Percentiles rank a stretch among this genome's conserved stretches.
Evolutionary conservation across 2,797 vertebrate species (phyloP).

Genomic region (Neosilurus hyrtlii): DNA sequence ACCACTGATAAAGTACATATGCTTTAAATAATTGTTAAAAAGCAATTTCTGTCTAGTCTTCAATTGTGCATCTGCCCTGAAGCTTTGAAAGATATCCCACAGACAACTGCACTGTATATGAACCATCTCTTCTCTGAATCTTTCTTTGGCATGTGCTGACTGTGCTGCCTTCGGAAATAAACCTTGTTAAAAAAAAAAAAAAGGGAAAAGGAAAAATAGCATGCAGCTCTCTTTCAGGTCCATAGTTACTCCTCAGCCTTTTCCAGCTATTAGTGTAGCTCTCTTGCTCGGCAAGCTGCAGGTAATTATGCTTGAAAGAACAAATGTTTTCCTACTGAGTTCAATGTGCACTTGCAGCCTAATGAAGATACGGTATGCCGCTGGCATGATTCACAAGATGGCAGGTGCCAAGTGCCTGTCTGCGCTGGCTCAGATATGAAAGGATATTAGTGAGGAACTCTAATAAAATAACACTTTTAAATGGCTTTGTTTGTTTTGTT

Average conservation of each 20-base stretch:
- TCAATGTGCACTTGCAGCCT: slow-evolving; percentile 57
- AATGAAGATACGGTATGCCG: slow-evolving; percentile 55
- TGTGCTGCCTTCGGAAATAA: slow-evolving; percentile 31
- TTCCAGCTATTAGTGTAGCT: slow-evolving; percentile 60
- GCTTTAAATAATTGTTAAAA: slow-evolving; percentile 15
- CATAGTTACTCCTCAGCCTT: slow-evolving; percentile 58
- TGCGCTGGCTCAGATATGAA: slow-evolving; percentile 27
- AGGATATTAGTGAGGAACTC: slow-evolving; percentile 29
- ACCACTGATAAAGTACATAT: not conserved
- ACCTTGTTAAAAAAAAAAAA: slow-evolving; percentile 35
- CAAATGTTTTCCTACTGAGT: slow-evolving; percentile 74
- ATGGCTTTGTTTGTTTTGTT: not conserved
- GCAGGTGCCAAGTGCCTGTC: slow-evolving; percentile 62
- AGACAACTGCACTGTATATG: slow-evolving; percentile 13
- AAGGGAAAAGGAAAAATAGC: not conserved
- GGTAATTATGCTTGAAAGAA: slow-evolving; percentile 61
- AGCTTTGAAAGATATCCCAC: slow-evolving; percentile 1
- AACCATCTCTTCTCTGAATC: slow-evolving; percentile 19
- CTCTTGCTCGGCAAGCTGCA: slow-evolving; percentile 57
- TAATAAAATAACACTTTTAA: slow-evolving; percentile 6
- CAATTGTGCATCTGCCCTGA: not conserved
- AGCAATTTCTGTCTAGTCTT: not conserved
- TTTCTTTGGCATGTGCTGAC: slow-evolving; percentile 10
- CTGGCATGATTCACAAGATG: slow-evolving; percentile 54
- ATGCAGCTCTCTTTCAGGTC: slow-evolving; percentile 31